These are phyloP conservation scores for Enteromius anoplus DNA, from an alignment of 2,797 vertebrate genomes.

Conservation along the genomic window DNA sequence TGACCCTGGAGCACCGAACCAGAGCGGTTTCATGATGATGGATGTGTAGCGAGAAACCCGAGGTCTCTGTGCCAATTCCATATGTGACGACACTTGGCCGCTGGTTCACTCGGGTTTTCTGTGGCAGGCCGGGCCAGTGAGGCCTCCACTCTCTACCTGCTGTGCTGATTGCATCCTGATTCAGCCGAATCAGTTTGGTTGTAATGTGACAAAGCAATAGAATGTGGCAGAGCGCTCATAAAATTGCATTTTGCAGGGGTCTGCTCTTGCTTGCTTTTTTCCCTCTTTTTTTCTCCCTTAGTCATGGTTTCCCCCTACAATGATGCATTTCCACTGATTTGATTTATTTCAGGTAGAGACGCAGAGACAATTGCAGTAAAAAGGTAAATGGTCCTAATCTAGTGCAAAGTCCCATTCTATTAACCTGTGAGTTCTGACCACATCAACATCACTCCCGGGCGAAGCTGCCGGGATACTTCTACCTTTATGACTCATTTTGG, in stretches of 20 bases:
- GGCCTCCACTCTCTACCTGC: conserved; percentile 52
- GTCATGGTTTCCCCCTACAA: conserved; percentile 63
- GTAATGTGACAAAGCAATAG: conserved; percentile 76
- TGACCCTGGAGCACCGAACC: conserved; percentile 55
- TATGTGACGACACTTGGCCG: neutral
- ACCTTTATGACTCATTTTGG: conserved; percentile 32
- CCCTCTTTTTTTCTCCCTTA: conserved; percentile 46
- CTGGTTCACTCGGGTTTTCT: conserved; percentile 59
- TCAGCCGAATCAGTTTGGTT: conserved; percentile 65
- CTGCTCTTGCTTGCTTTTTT: conserved; percentile 32
- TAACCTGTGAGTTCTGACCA: conserved; percentile 26
- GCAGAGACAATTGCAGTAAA: conserved; percentile 29
- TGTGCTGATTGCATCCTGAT: conserved; percentile 59
- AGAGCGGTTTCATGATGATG: conserved; percentile 22
- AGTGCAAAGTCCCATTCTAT: conserved; percentile 7
- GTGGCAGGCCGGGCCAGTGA: conserved; percentile 53
- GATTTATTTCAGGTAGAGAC: conserved; percentile 68
- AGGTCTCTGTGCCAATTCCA: conserved; percentile 36
- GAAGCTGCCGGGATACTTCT: neutral
- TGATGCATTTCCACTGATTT: conserved; percentile 71
- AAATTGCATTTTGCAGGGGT: conserved; percentile 73
- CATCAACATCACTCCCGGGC: conserved; percentile 9
- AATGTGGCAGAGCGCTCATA: conserved; percentile 76
- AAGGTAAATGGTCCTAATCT: conserved; percentile 15
- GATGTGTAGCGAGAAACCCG: conserved; percentile 5